Percentiles rank a stretch among this genome's conserved stretches.
Evolutionary conservation across 2,113 vertebrate species (phyloP).

Genomic region (Cariama cristata): DNA sequence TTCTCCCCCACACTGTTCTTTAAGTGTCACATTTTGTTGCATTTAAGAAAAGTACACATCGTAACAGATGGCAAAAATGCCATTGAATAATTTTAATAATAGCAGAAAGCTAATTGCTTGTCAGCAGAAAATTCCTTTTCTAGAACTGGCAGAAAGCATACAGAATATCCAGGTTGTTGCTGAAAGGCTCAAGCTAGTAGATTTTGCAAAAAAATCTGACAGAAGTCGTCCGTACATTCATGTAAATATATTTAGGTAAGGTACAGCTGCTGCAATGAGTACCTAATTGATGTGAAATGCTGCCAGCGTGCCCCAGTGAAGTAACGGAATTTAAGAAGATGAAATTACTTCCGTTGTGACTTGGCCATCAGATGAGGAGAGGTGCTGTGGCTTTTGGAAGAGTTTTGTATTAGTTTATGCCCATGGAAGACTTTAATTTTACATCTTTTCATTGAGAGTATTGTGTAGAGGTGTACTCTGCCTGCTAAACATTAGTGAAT

Average conservation of each 20-base stretch:
- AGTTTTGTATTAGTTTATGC: not conserved
- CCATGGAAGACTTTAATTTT: not conserved
- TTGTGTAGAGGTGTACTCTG: not conserved
- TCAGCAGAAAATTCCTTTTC: not conserved
- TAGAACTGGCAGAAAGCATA: not conserved
- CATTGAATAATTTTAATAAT: not conserved
- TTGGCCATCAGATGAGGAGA: not conserved
- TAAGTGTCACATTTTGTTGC: not conserved
- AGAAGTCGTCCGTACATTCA: not conserved
- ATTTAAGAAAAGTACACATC: not conserved
- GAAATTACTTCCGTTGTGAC: not conserved
- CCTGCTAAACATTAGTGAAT: not conserved
- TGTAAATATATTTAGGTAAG: not conserved
- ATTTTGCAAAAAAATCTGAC: not conserved
- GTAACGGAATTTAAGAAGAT: not conserved
- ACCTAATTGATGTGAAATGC: not conserved
- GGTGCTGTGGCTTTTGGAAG: not conserved
- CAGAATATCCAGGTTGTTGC: not conserved
- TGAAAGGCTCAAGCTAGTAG: not conserved
- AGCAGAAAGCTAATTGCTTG: not conserved
- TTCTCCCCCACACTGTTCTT: not conserved
- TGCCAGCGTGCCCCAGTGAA: not conserved
- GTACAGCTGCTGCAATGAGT: not conserved
- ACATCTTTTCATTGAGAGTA: not conserved
- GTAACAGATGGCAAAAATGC: conserved; percentile 1